phyloP scores from a whole-genome alignment of 2,797 vertebrate genomes.

The Rhinichthys osculus region DNA sequence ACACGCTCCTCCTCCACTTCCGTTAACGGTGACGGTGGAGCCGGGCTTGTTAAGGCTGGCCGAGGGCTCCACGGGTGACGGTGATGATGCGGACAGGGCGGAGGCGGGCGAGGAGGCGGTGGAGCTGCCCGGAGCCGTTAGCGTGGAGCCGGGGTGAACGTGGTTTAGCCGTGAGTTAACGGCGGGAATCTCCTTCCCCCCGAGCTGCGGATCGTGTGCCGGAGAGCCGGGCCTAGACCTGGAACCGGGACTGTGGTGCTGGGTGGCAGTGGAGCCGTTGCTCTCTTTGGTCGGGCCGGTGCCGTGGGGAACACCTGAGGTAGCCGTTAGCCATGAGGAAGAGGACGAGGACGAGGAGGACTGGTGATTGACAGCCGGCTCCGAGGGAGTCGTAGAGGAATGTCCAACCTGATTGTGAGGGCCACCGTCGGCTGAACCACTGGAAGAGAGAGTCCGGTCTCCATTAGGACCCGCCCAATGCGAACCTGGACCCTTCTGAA shows the following conservation, averaged over 20 bases:
- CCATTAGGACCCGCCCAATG: conserved; percentile 92
- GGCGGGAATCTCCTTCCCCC: conserved; percentile 89
- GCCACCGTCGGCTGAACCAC: conserved; percentile 87
- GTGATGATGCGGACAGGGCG: conserved; percentile 95
- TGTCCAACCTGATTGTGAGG: conserved; percentile 98
- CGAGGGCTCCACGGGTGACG: conserved; percentile 88
- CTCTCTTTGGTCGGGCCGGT: conserved; percentile 98
- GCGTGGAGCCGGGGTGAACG: conserved; percentile 83
- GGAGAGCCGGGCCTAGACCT: conserved; percentile 58
- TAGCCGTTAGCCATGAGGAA: conserved; percentile 90
- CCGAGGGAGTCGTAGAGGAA: conserved; percentile 88
- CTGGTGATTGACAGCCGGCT: conserved; percentile 94
- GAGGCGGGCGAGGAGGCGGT: conserved; percentile 95
- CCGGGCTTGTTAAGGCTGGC: conserved; percentile 74
- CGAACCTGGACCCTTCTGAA: conserved; percentile 95
- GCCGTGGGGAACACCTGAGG: conserved; percentile 97
- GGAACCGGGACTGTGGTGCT: conserved; percentile 87
- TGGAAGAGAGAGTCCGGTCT: conserved; percentile 92
- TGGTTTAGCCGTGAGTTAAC: conserved; percentile 84
- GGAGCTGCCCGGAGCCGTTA: conserved; percentile 89
- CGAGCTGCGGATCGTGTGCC: conserved; percentile 96
- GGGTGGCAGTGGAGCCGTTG: conserved; percentile 79
- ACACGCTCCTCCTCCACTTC: conserved; percentile 82
- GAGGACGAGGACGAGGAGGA: conserved; percentile 81
- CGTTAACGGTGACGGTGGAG: conserved; percentile 82